Conservation (phyloP, 2,113 vertebrate species). For the Platycercus adscitus region DNA sequence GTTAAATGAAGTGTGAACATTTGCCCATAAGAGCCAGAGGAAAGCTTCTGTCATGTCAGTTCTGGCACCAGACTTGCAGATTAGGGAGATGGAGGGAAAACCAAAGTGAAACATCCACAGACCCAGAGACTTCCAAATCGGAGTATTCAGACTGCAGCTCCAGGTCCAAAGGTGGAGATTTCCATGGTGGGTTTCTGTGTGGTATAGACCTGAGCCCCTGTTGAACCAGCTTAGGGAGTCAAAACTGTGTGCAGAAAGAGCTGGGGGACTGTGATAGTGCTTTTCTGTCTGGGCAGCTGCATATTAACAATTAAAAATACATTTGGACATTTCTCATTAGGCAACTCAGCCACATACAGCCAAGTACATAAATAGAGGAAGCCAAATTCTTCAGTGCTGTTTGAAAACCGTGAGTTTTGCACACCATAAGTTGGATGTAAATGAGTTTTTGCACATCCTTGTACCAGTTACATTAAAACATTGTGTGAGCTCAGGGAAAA, state of each 20-base stretch:
- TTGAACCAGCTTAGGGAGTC: neutral
- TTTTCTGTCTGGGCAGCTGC: neutral
- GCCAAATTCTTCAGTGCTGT: neutral
- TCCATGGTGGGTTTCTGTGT: neutral
- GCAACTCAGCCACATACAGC: neutral
- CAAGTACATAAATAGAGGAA: neutral
- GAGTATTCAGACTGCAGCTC: neutral
- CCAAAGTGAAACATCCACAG: fast-evolving
- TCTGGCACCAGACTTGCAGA: neutral
- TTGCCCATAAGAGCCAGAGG: neutral
- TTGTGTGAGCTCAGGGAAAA: neutral
- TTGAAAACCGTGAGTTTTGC: neutral
- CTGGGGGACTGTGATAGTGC: neutral
- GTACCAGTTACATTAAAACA: neutral
- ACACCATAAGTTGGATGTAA: fast-evolving
- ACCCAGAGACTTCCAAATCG: neutral
- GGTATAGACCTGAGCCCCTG: neutral
- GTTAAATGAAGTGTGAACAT: neutral
- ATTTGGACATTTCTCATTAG: fast-evolving
- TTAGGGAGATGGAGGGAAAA: neutral
- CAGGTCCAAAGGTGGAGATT: neutral
- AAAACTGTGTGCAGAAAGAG: neutral
- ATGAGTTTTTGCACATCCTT: neutral
- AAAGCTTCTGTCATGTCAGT: neutral
- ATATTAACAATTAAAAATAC: neutral